phyloP scores from a whole-genome alignment of 2,888 invertebrate genomes.

The Patella caerulea region DNA sequence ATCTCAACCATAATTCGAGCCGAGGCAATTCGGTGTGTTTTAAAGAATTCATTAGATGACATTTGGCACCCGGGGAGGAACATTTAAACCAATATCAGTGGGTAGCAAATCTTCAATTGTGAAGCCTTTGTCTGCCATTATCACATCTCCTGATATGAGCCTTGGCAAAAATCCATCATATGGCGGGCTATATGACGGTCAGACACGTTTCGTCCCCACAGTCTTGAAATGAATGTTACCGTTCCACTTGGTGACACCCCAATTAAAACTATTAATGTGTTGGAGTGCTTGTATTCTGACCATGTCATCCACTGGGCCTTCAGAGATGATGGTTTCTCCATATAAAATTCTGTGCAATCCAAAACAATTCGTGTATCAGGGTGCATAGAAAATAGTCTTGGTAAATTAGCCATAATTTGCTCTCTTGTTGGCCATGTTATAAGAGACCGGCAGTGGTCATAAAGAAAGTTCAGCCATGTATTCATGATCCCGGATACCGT shows the following conservation, averaged over 20 bases:
- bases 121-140: conserved; percentile 1
- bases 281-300: not conserved
- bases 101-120: not conserved
- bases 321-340: not conserved
- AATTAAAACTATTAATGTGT: not conserved
- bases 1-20: too few relatives aligned
- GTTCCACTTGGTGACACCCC: not conserved
- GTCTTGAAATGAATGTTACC: not conserved
- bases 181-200: not conserved
- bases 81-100: too few relatives aligned
- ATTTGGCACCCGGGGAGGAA: too few relatives aligned
- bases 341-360: conserved; percentile 1
- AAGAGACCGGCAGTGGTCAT: too few relatives aligned
- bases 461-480: too few relatives aligned
- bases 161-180: not conserved
- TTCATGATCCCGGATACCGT: too few relatives aligned
- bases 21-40: too few relatives aligned
- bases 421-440: too few relatives aligned
- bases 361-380: not conserved
- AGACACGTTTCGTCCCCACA: not conserved
- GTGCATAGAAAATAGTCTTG: not conserved
- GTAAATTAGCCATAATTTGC: too few relatives aligned
- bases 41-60: too few relatives aligned
- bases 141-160: not conserved
- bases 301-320: not conserved